Evolutionary conservation across 2,113 vertebrate genomes (phyloP).

Genomic region (Rhinoderma darwinii): DNA sequence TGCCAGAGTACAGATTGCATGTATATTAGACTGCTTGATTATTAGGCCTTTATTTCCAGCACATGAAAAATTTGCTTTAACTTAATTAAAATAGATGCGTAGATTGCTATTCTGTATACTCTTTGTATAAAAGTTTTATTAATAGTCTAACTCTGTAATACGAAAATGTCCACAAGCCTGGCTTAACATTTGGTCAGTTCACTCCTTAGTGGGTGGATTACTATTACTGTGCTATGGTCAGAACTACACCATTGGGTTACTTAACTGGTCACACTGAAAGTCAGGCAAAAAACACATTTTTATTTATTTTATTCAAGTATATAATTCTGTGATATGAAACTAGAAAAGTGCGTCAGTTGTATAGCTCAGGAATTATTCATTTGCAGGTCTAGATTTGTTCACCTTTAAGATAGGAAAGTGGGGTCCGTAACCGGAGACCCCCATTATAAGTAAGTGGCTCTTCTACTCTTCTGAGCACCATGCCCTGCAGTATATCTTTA

Average conservation of each 20-base stretch:
- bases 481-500: neutral
- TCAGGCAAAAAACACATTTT: neutral
- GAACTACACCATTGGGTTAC: neutral
- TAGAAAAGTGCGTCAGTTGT: neutral
- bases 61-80: constrained; percentile 22
- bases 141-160: constrained; percentile 8
- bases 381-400: neutral
- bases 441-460: neutral
- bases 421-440: neutral
- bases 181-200: constrained; percentile 27
- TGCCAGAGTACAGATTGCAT: constrained; percentile 37
- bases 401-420: neutral
- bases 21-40: constrained; percentile 1
- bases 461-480: neutral
- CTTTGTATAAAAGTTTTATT: neutral
- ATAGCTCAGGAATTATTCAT: neutral
- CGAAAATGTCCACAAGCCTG: constrained; percentile 22
- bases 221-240: constrained; percentile 9
- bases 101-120: constrained; percentile 30
- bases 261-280: neutral
- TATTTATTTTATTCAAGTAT: constrained; percentile 18
- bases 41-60: constrained; percentile 19
- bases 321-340: neutral
- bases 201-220: neutral
- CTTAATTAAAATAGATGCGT: constrained; percentile 25